phyloP scores from a whole-genome alignment of 2,797 vertebrate genomes.

The Acomys russatus region DNA sequence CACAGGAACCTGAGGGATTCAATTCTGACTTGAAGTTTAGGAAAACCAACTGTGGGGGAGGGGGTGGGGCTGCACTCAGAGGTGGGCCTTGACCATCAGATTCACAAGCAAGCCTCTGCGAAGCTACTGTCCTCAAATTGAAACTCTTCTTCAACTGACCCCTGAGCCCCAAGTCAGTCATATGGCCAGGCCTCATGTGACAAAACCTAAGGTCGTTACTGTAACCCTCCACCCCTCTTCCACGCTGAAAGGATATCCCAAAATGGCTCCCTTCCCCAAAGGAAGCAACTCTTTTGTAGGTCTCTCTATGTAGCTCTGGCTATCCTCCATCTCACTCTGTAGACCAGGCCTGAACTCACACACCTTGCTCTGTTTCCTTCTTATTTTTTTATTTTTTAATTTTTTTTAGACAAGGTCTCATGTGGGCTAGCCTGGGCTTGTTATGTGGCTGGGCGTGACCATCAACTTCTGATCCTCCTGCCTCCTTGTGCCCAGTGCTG shows the following conservation, averaged over 20 bases:
- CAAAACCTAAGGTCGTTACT: not conserved
- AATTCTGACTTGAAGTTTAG: not conserved
- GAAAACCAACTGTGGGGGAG: not conserved
- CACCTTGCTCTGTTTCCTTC: not conserved
- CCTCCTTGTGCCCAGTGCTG: not conserved
- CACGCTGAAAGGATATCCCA: not conserved
- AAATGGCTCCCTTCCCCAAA: not conserved
- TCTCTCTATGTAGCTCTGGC: not conserved
- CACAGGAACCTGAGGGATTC: not conserved
- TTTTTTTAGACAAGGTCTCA: not conserved
- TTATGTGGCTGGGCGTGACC: not conserved
- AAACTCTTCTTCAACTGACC: not conserved
- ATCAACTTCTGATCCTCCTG: not conserved
- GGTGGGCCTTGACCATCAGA: not conserved
- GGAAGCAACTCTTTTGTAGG: not conserved
- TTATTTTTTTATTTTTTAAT: no score
- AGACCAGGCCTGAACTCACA: not conserved
- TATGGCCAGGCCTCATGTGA: not conserved
- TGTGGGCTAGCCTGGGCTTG: not conserved
- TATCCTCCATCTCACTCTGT: not conserved
- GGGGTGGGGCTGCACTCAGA: not conserved
- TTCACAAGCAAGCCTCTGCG: not conserved
- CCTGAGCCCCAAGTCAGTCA: not conserved
- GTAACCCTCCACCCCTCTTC: not conserved
- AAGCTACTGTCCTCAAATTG: not conserved